Evolutionary conservation across 2,888 invertebrate genomes (phyloP).

Genomic region (Thalpophila matura): DNA sequence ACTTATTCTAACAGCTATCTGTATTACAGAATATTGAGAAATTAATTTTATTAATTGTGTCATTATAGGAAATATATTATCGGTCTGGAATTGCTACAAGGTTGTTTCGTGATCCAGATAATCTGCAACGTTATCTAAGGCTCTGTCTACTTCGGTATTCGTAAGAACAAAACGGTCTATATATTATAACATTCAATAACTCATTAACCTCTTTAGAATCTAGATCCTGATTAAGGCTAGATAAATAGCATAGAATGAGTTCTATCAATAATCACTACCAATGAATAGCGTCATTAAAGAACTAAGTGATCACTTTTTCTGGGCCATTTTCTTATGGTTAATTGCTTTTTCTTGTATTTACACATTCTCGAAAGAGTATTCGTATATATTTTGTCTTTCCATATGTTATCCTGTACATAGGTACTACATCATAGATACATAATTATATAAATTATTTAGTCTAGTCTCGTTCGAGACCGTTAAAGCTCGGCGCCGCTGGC

Average conservation of each 20-base stretch:
- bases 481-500: constrained; percentile 69
- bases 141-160: background rate
- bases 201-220: background rate
- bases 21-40: constrained; percentile 47
- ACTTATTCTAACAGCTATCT: constrained; percentile 64
- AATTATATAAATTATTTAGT: constrained; percentile 33
- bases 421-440: background rate
- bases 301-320: background rate
- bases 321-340: background rate
- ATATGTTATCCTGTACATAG: background rate
- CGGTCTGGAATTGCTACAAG: constrained; percentile 4
- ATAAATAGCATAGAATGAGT: background rate
- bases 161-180: background rate
- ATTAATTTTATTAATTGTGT: constrained; percentile 44
- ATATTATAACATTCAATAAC: background rate
- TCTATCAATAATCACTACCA: background rate
- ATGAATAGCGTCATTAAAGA: background rate
- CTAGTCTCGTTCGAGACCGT: constrained; percentile 59
- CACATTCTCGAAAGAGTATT: background rate
- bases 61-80: constrained; percentile 25
- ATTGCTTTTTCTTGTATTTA: constrained; percentile 5
- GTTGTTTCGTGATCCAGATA: constrained; percentile 31
- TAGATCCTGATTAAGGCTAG: background rate
- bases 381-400: constrained; percentile 12
- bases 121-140: constrained; percentile 11